Percentiles rank a stretch among this genome's conserved stretches.
Evolutionary conservation across 2,888 invertebrate genomes (phyloP).

Genomic region (Scaptodrosophila latifasciaeformis): DNA sequence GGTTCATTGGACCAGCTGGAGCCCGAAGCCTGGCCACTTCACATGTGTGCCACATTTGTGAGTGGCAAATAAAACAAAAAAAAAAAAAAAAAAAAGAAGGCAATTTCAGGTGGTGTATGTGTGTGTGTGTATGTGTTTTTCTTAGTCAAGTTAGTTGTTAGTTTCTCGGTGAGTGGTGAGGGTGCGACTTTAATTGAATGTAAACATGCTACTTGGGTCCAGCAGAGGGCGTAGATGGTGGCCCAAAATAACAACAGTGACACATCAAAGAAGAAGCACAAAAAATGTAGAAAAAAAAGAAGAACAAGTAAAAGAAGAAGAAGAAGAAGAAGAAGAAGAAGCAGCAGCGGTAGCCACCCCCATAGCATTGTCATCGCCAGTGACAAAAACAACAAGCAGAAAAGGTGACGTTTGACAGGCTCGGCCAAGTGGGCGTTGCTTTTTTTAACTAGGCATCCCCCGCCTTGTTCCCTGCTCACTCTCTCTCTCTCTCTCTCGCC

Average conservation of each 20-base stretch:
- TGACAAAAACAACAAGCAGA: too few species aligned
- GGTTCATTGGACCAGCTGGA: slow-evolving; percentile 58
- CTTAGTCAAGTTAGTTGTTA: not conserved
- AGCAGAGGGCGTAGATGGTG: too few species aligned
- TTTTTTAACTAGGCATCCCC: not conserved
- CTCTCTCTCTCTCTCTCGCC: not conserved
- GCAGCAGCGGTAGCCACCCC: not conserved
- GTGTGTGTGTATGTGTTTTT: not conserved
- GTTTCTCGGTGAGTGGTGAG: too few species aligned
- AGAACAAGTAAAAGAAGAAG: too few species aligned
- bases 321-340: too few species aligned
- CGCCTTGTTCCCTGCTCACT: not conserved
- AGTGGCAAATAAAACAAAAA: slow-evolving; percentile 1
- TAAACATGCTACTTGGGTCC: slow-evolving; percentile 38
- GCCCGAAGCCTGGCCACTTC: too few species aligned
- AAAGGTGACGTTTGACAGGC: too few species aligned
- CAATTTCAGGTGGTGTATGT: not conserved
- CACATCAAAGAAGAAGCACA: too few species aligned
- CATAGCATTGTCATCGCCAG: not conserved
- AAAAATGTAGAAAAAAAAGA: too few species aligned
- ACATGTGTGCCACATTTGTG: too few species aligned
- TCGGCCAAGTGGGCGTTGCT: not conserved
- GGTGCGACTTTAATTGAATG: slow-evolving; percentile 56
- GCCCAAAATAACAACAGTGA: too few species aligned
- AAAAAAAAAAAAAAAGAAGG: not conserved